Conservation (phyloP, 2,113 vertebrate species). For the Hucho hucho region DNA sequence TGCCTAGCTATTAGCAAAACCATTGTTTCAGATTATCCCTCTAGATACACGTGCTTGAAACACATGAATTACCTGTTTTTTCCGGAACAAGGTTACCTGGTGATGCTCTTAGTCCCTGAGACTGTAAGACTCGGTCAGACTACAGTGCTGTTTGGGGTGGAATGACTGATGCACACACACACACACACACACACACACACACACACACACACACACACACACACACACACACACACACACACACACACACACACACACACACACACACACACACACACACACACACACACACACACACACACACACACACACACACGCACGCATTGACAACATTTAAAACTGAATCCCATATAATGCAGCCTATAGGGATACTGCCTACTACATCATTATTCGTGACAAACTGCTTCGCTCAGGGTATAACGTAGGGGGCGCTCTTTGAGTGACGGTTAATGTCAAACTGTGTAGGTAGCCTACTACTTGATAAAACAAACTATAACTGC, state of each 20-base stretch:
- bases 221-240: background rate
- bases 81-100: too few relatives aligned
- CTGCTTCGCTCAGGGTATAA: background rate
- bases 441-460: too few relatives aligned
- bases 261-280: conserved; percentile 6
- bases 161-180: too few relatives aligned
- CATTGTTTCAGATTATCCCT: background rate
- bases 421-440: conserved; percentile 27
- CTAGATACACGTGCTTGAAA: background rate
- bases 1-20: background rate
- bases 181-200: too few relatives aligned
- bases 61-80: background rate
- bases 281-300: conserved; percentile 17
- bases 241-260: too few relatives aligned
- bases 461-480: too few relatives aligned
- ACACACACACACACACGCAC: background rate
- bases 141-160: too few relatives aligned
- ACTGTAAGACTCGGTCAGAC: too few relatives aligned
- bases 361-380: background rate
- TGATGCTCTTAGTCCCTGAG: too few relatives aligned
- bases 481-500: too few relatives aligned
- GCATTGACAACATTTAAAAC: too few relatives aligned
- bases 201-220: background rate
- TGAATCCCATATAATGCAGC: too few relatives aligned
- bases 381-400: background rate